Conservation (phyloP, 2,797 vertebrate genomes). For the Bradypus variegatus region DNA sequence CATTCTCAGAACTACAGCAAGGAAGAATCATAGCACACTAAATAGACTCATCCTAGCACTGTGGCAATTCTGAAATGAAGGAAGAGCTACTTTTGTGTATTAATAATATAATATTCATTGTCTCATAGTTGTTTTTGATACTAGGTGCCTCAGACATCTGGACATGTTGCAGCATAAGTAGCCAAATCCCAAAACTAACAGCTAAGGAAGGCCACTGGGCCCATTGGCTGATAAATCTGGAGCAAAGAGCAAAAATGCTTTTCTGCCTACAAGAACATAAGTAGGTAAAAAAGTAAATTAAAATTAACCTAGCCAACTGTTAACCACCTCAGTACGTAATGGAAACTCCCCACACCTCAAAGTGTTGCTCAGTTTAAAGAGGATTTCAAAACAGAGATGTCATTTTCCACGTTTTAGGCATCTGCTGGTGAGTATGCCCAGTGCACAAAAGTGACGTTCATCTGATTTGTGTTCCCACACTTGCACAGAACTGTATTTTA, state of each 20-base stretch:
- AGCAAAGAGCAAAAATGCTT: background rate
- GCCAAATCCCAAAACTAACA: conserved; percentile 27
- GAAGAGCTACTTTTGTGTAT: conserved; percentile 20
- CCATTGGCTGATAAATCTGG: fast-evolving
- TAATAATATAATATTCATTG: background rate
- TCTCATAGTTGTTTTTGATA: conserved; percentile 22
- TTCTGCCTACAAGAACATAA: background rate
- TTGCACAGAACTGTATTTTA: background rate
- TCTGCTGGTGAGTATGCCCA: background rate
- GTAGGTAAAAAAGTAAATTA: background rate
- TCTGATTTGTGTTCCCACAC: background rate
- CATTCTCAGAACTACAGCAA: background rate
- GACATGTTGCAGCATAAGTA: background rate
- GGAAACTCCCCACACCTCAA: background rate
- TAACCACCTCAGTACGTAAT: background rate
- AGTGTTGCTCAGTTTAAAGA: fast-evolving
- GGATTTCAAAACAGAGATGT: background rate
- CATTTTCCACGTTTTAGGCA: background rate
- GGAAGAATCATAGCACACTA: background rate
- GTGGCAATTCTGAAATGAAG: background rate
- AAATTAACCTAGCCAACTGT: background rate
- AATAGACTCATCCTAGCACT: background rate
- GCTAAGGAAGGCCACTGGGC: background rate
- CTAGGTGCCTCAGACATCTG: background rate
- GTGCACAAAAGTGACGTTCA: background rate